A percentile compares a stretch with the other conserved stretches of the same genome.
phyloP scores from a whole-genome alignment of 2,888 invertebrate genomes.

The Pheosia gnoma region DNA sequence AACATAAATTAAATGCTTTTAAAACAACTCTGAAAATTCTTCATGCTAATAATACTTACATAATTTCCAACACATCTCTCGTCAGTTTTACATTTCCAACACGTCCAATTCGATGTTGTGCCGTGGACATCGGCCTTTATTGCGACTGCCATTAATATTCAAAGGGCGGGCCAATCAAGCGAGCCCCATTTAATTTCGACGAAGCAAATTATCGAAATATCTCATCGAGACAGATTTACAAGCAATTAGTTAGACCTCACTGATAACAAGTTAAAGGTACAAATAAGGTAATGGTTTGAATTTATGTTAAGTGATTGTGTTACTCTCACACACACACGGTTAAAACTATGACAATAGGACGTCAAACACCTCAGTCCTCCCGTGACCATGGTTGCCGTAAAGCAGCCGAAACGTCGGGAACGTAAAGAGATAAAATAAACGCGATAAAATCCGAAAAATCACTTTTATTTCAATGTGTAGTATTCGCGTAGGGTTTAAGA shows the following conservation, averaged over 20 bases:
- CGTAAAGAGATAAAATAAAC: too few relatives aligned
- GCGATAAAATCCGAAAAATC: too few relatives aligned
- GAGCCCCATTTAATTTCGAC: constrained; percentile 53
- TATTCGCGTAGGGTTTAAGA: too few relatives aligned
- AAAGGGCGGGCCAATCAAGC: constrained; percentile 49
- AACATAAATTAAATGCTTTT: too few relatives aligned
- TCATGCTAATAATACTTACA: neutral
- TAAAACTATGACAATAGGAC: too few relatives aligned
- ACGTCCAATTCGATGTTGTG: constrained; percentile 9
- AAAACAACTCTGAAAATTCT: neutral
- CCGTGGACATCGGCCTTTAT: constrained; percentile 10
- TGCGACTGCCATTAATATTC: constrained; percentile 52
- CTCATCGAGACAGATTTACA: constrained; percentile 50
- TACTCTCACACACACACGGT: too few relatives aligned
- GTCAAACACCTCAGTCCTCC: too few relatives aligned
- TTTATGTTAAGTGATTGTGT: neutral
- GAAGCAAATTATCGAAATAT: constrained; percentile 61
- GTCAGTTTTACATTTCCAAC: neutral
- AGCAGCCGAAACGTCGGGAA: too few relatives aligned
- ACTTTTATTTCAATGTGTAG: too few relatives aligned
- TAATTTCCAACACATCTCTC: neutral
- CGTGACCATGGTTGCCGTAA: too few relatives aligned
- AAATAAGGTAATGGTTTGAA: neutral
- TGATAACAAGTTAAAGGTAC: constrained; percentile 23
- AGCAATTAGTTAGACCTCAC: constrained; percentile 45